Evolutionary conservation across 1,140 invertebrate species (phyloP).

Genomic region (Tetragonula clypearis): DNA sequence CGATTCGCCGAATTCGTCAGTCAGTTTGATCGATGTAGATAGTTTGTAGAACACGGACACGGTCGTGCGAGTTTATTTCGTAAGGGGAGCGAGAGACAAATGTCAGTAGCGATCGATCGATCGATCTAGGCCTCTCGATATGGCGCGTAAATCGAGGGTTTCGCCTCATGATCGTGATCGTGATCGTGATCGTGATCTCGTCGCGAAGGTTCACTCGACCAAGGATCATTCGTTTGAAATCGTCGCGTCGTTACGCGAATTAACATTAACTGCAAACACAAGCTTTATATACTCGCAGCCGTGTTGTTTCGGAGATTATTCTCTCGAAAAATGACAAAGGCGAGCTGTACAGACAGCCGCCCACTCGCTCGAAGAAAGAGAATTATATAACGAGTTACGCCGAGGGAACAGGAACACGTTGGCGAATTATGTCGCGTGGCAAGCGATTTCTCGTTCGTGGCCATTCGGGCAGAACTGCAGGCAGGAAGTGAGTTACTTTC

Average conservation of each 20-base stretch:
- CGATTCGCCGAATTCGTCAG: too few species aligned
- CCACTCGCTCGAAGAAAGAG: constrained; percentile 33
- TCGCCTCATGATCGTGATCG: neutral
- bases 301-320: neutral
- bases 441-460: constrained; percentile 34
- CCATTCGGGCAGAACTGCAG: constrained; percentile 54
- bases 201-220: neutral
- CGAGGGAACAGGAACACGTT: constrained; percentile 31
- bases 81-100: neutral
- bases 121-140: neutral
- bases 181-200: neutral
- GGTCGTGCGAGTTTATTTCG: neutral
- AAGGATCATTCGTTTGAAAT: neutral
- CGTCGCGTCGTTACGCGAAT: neutral
- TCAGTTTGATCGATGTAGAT: neutral
- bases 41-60: neutral
- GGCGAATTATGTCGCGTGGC: constrained; percentile 29
- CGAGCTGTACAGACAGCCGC: constrained; percentile 14
- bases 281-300: too few species aligned
- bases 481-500: constrained; percentile 57
- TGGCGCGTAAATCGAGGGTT: neutral
- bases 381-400: constrained; percentile 55
- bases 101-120: neutral
- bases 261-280: too few species aligned
- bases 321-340: constrained; percentile 37